Evolutionary conservation across 2,888 invertebrate genomes (phyloP).

Genomic region (Meandrusa payeni): DNA sequence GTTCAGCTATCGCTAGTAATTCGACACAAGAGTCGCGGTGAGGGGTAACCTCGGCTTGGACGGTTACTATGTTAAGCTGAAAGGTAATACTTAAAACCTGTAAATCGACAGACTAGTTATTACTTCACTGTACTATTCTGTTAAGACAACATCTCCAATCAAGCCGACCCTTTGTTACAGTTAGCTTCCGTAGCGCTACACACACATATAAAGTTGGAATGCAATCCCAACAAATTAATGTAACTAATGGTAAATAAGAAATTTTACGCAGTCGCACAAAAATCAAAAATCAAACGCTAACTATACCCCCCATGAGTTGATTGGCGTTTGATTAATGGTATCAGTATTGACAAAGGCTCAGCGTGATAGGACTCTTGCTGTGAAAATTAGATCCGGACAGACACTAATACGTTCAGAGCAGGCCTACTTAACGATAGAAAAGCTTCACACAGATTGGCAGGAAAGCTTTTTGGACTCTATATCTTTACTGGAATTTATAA

Average conservation of each 20-base stretch:
- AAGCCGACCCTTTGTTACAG: too few relatives aligned
- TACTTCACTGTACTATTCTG: too few relatives aligned
- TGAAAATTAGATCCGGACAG: constrained; percentile 57
- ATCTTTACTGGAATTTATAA: background rate
- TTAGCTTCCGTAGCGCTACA: too few relatives aligned
- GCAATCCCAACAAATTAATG: constrained; percentile 10
- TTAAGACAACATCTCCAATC: too few relatives aligned
- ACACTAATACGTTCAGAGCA: constrained; percentile 39
- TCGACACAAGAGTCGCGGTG: too few relatives aligned
- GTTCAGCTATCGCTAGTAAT: too few relatives aligned
- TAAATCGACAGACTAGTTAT: too few relatives aligned
- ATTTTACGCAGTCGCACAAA: constrained; percentile 35
- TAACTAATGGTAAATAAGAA: constrained; percentile 16
- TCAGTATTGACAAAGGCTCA: constrained; percentile 61
- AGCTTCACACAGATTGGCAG: constrained; percentile 3
- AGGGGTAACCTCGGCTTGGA: too few relatives aligned
- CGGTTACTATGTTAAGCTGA: too few relatives aligned
- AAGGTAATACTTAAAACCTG: too few relatives aligned
- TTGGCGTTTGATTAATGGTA: constrained; percentile 70
- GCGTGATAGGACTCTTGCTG: constrained; percentile 61
- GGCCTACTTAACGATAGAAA: background rate
- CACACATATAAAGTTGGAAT: too few relatives aligned
- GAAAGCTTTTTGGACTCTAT: background rate
- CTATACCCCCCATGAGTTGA: constrained; percentile 48
- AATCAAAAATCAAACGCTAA: constrained; percentile 46